These are phyloP conservation scores for Tachina lurida DNA, from an alignment of 2,888 invertebrate genomes.

Conservation along the genomic window DNA sequence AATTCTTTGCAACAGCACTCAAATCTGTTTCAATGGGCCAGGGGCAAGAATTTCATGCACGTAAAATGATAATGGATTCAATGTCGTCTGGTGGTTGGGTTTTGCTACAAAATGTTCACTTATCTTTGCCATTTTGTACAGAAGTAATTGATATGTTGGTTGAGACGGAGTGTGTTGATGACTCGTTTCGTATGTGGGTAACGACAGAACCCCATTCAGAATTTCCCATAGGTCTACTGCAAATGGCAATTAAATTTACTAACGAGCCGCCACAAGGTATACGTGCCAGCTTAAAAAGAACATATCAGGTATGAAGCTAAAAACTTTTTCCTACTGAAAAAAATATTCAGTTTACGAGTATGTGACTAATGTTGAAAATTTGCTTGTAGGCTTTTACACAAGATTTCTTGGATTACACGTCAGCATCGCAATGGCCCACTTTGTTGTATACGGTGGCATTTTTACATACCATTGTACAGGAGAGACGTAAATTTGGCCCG, in stretches of 20 bases:
- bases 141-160: slow-evolving; percentile 95
- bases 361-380: background rate
- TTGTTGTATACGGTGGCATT: slow-evolving; percentile 96
- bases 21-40: slow-evolving; percentile 98
- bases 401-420: slow-evolving; percentile 95
- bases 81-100: slow-evolving; percentile 95
- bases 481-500: slow-evolving; percentile 97
- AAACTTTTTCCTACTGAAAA: background rate
- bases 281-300: slow-evolving; percentile 95
- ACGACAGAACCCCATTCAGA: slow-evolving; percentile 97
- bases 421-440: slow-evolving; percentile 96
- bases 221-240: slow-evolving; percentile 93
- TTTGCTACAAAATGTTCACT: slow-evolving; percentile 96
- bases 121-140: slow-evolving; percentile 96
- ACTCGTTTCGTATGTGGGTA: slow-evolving; percentile 94
- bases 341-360: background rate
- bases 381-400: slow-evolving; percentile 84
- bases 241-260: slow-evolving; percentile 98
- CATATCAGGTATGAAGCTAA: slow-evolving; percentile 87
- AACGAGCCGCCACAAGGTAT: slow-evolving; percentile 99
- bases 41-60: slow-evolving; percentile 94
- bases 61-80: slow-evolving; percentile 91
- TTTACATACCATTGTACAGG: slow-evolving; percentile 97
- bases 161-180: slow-evolving; percentile 92
- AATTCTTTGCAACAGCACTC: slow-evolving; percentile 84